Base-by-base conservation (phyloP, 2,113 vertebrate genomes). In the Clarias gariepinus region DNA sequence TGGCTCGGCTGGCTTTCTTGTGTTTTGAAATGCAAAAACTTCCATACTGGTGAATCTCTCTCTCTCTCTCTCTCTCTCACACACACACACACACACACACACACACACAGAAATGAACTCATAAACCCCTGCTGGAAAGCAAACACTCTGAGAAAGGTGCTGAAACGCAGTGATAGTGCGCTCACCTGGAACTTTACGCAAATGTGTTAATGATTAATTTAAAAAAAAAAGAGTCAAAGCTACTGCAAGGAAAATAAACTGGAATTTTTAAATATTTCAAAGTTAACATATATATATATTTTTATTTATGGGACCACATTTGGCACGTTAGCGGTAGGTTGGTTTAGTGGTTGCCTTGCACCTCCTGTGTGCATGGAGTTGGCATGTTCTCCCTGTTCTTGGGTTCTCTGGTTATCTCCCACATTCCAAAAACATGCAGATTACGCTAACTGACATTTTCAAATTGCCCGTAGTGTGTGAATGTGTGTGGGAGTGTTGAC, bases 131-230 rank as follows among this genome's bases (percentile, higher is more conserved):
- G 60, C 68, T 63, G 18, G 64, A 61, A 69, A 63, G 52, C 63
- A 81, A n/a, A 60, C 68, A 74, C 60, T 53, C 58, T 66, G 55
- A 89, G 47, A 36, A 28, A 16, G 16, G 41, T 79, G 47, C 53
- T 83, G 77, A 57, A 86, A 61, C 41, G n/a, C 73, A 76, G 55
- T 52, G 63, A 89, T 83, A 80, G 81, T 53, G 73, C 4, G 30
- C 41, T 33, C 53, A 60, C 13, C 25, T 23, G 74, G 23, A 11
- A 52, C 57, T 6, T 33, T 68, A 69, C 41, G 3, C 76, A 68
- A 66, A 86, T 80, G 74, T 19, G 68, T 68, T 86, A 79, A 64
- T 68, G 58, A 76, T 63, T 16, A 52, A 81, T 64, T 41, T 25
- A n/a, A n/a, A n/a, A n/a, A 19, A 71, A 71, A 3, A 71, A 71